A percentile compares a stretch with the other conserved stretches of the same genome.
These are phyloP conservation scores for Pterobdella sp. DNA, from an alignment of 2,888 invertebrate species.

Conservation along the genomic window DNA sequence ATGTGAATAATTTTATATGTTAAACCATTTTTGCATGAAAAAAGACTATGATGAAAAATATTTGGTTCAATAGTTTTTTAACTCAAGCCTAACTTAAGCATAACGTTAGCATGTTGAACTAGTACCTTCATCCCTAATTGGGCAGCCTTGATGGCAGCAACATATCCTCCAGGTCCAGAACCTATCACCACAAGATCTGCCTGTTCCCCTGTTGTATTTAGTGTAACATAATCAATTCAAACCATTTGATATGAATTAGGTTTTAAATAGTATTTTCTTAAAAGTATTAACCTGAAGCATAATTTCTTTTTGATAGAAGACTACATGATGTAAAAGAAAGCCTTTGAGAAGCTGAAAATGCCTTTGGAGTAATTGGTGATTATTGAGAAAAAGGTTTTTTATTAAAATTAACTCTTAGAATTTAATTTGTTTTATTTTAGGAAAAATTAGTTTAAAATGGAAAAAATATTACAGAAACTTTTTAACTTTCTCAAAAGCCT, in stretches of 20 bases:
- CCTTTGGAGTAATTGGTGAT: no score
- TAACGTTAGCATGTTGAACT: background rate
- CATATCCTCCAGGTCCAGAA: constrained; percentile 96
- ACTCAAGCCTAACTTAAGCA: background rate
- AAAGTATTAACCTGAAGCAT: constrained; percentile 4
- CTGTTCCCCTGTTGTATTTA: constrained; percentile 35
- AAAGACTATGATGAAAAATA: background rate
- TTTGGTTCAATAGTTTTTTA: background rate
- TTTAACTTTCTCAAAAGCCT: no score
- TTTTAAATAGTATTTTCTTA: no score
- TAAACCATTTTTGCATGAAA: background rate
- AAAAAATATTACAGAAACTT: no score
- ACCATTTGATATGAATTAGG: background rate
- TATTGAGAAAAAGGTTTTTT: no score
- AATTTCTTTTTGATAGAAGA: background rate
- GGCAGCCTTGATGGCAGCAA: constrained; percentile 95
- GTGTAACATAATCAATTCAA: background rate
- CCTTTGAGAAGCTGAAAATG: background rate
- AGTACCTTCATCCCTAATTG: constrained; percentile 88
- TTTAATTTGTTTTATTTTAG: no score
- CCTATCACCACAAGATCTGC: constrained; percentile 89
- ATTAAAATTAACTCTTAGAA: no score
- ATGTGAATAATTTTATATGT: background rate
- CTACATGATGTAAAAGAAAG: background rate
- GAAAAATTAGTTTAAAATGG: no score